These are phyloP conservation scores for Nipponia nippon DNA, from an alignment of 2,113 vertebrate species.

Conservation along the genomic window DNA sequence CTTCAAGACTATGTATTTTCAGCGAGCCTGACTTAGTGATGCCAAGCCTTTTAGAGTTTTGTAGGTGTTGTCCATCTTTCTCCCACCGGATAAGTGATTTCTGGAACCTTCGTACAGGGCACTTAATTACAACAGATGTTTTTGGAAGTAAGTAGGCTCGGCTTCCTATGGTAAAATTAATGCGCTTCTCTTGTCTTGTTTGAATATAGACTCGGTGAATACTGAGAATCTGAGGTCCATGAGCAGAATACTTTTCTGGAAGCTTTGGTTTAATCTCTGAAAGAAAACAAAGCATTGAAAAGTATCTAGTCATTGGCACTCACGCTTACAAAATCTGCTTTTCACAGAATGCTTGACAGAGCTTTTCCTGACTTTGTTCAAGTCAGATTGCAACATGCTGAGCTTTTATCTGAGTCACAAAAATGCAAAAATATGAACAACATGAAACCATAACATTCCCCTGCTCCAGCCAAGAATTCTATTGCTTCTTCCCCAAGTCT, in stretches of 20 bases:
- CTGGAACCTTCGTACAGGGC: constrained; percentile 83
- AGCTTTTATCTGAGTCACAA: constrained; percentile 37
- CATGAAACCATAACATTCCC: not conserved
- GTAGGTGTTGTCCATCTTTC: constrained; percentile 78
- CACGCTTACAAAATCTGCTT: not conserved
- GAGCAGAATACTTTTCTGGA: constrained; percentile 57
- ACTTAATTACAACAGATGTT: constrained; percentile 87
- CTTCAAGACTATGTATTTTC: constrained; percentile 80
- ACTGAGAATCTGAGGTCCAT: constrained; percentile 75
- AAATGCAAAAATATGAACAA: constrained; percentile 22
- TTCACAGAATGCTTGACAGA: not conserved
- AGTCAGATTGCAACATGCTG: not conserved
- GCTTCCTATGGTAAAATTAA: constrained; percentile 85
- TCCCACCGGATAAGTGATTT: constrained; percentile 86
- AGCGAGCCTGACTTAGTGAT: constrained; percentile 85
- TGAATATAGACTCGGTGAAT: constrained; percentile 86
- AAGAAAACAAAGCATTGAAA: constrained; percentile 14
- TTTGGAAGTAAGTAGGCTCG: constrained; percentile 89
- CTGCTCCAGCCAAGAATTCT: not conserved
- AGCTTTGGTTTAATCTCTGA: constrained; percentile 59
- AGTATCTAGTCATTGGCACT: not conserved
- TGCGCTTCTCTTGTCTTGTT: constrained; percentile 81
- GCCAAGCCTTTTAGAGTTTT: constrained; percentile 76
- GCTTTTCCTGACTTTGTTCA: not conserved
- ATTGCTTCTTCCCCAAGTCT: not conserved